Conservation (phyloP, 1,140 invertebrate genomes). For the Triops longicaudatus region DNA sequence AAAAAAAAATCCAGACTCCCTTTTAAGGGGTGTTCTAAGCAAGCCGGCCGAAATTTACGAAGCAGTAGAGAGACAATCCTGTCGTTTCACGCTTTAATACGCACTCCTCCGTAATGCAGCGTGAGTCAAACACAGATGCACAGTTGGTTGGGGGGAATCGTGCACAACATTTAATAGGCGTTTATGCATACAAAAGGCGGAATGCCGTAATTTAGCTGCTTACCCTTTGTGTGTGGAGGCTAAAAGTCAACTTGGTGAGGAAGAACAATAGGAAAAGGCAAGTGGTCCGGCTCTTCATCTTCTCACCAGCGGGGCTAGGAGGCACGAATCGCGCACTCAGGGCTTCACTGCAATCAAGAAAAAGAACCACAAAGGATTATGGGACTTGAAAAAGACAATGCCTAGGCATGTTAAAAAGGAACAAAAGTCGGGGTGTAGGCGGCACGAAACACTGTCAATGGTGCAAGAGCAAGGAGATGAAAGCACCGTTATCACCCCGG, state of each 20-base stretch:
- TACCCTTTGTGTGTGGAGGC: slow-evolving; percentile 5
- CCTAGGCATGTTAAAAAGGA: neutral
- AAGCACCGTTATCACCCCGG: too few relatives aligned
- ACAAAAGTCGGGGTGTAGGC: neutral
- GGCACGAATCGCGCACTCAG: neutral
- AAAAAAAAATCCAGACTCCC: too few relatives aligned
- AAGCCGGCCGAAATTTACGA: too few relatives aligned
- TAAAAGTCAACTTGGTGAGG: neutral
- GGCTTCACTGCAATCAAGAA: neutral
- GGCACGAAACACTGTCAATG: neutral
- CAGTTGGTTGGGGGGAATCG: neutral
- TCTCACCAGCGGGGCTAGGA: neutral
- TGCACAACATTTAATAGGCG: neutral
- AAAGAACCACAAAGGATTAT: slow-evolving; percentile 12
- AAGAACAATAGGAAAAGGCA: slow-evolving; percentile 8
- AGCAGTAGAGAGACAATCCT: neutral
- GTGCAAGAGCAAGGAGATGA: neutral
- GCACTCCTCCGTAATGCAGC: neutral
- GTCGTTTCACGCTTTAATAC: neutral
- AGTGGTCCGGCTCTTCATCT: slow-evolving; percentile 14
- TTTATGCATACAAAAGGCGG: neutral
- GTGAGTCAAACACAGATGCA: neutral
- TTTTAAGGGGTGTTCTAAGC: too few relatives aligned
- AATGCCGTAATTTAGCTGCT: slow-evolving; percentile 4
- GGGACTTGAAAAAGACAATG: neutral